Percentiles rank a stretch among this genome's conserved stretches.
These are phyloP conservation scores for Potamarius usumacintae DNA, from an alignment of 2,113 vertebrate genomes.

Conservation along the genomic window DNA sequence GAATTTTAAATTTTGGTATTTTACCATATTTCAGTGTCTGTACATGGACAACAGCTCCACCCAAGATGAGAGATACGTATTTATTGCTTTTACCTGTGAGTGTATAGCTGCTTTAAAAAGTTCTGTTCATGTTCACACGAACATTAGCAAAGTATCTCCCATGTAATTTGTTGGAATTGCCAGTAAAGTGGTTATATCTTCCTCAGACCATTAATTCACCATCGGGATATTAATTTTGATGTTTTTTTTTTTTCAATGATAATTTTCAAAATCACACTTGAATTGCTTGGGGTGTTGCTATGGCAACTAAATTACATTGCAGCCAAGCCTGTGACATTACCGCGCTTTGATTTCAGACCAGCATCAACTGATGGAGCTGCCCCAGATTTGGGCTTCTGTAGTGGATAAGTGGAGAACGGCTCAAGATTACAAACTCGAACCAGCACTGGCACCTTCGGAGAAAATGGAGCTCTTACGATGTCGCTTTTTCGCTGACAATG, in stretches of 20 bases:
- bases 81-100: neutral
- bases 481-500: neutral
- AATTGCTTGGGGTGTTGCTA: neutral
- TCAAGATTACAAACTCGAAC: neutral
- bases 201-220: conserved; percentile 25
- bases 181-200: conserved; percentile 14
- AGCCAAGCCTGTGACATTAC: neutral
- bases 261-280: conserved; percentile 1
- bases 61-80: neutral
- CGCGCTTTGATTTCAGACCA: neutral
- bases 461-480: neutral
- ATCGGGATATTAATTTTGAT: conserved; percentile 22
- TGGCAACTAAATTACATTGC: neutral
- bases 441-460: neutral
- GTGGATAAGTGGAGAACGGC: neutral
- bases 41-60: neutral
- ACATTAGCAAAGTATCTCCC: conserved; percentile 10
- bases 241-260: neutral
- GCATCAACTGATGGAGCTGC: neutral
- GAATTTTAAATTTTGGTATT: neutral
- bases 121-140: neutral
- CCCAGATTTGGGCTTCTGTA: neutral
- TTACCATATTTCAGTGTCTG: neutral
- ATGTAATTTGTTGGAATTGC: conserved; percentile 28
- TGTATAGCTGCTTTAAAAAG: neutral